Evolutionary conservation across 2,113 vertebrate genomes (phyloP).

Genomic region (Nansenia antarctica): DNA sequence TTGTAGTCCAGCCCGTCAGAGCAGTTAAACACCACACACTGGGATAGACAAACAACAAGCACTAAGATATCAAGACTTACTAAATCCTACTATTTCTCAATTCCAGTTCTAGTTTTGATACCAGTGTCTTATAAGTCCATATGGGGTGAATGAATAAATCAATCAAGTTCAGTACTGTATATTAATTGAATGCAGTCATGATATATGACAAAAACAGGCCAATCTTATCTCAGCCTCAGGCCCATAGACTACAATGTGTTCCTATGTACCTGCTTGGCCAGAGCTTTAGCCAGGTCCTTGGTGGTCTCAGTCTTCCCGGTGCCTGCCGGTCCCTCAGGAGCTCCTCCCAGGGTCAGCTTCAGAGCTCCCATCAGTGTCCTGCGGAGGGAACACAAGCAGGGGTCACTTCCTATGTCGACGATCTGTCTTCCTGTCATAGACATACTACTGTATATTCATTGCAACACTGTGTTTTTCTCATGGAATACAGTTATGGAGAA

Average conservation of each 20-base stretch:
- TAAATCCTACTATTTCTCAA: too few species aligned
- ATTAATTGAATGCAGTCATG: too few species aligned
- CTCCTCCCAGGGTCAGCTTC: constrained; percentile 91
- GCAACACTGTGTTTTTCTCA: background rate
- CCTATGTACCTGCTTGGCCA: constrained; percentile 87
- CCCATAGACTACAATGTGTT: background rate
- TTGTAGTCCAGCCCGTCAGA: constrained; percentile 94
- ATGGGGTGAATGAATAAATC: background rate
- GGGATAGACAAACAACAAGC: constrained; percentile 20
- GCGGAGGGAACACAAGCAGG: background rate
- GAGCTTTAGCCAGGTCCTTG: constrained; percentile 93
- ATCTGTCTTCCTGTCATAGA: background rate
- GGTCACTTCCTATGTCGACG: background rate
- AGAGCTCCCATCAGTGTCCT: constrained; percentile 95
- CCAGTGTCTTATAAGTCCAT: too few species aligned
- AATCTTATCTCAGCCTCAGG: too few species aligned
- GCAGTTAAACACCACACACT: constrained; percentile 97
- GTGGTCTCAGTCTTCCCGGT: constrained; percentile 97
- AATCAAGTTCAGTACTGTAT: too few species aligned
- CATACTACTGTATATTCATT: background rate
- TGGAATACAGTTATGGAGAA: background rate
- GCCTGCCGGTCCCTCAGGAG: constrained; percentile 93
- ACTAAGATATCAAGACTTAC: background rate
- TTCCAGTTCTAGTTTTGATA: too few species aligned
- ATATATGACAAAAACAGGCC: too few species aligned